These are phyloP conservation scores for Panthera leo DNA, from an alignment of 2,113 vertebrate species.

Conservation along the genomic window DNA sequence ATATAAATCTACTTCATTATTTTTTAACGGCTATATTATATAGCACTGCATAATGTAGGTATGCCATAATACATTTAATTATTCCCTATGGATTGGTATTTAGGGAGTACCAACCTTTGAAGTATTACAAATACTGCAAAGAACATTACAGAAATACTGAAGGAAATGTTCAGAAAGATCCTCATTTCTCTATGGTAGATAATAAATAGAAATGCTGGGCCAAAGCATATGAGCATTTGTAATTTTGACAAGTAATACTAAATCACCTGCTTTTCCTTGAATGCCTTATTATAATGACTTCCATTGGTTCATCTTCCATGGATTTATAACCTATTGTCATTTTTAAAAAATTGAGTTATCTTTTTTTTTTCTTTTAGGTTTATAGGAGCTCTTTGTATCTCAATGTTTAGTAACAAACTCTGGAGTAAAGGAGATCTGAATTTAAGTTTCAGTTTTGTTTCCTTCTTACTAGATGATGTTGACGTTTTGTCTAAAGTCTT, in stretches of 20 bases:
- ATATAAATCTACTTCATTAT: neutral
- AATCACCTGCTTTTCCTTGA: neutral
- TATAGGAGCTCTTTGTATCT: neutral
- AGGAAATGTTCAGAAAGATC: neutral
- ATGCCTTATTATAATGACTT: neutral
- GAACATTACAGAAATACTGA: neutral
- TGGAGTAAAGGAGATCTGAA: neutral
- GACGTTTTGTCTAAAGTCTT: neutral
- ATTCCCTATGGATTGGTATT: neutral
- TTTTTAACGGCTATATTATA: neutral
- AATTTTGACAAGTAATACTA: slow-evolving; percentile 17
- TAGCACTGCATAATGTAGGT: neutral
- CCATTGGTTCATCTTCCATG: neutral
- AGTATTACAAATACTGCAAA: neutral
- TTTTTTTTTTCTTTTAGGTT: neutral
- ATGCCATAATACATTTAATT: neutral
- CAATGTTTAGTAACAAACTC: neutral
- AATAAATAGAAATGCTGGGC: slow-evolving; percentile 17
- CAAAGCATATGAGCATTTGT: neutral
- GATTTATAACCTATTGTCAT: neutral
- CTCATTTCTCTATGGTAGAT: neutral
- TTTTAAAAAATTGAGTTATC: neutral
- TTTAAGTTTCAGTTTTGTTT: neutral
- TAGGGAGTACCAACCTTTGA: neutral
- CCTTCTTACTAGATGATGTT: neutral